phyloP scores from a whole-genome alignment of 2,888 invertebrate genomes.

The Apomyelois bistriatella region DNA sequence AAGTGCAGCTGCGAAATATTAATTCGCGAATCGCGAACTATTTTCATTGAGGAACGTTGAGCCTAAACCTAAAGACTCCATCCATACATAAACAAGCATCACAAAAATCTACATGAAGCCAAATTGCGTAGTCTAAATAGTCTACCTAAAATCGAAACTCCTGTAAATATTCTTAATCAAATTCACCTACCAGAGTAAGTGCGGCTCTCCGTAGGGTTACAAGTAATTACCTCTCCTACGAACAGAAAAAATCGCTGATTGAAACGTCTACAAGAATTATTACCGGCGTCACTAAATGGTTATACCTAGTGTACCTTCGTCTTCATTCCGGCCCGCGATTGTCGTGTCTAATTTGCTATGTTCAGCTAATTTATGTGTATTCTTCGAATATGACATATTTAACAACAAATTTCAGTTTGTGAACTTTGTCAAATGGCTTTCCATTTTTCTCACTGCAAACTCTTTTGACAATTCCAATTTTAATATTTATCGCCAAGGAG shows the following conservation, averaged over 20 bases:
- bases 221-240: constrained; percentile 52
- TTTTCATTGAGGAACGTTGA: too few relatives aligned
- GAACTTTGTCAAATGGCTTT: constrained; percentile 69
- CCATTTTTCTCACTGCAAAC: constrained; percentile 58
- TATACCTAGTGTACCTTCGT: constrained; percentile 44
- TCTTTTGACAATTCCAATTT: constrained; percentile 62
- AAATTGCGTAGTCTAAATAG: too few relatives aligned
- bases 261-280: background rate
- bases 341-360: constrained; percentile 54
- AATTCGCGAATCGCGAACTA: too few relatives aligned
- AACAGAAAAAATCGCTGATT: constrained; percentile 28
- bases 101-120: too few relatives aligned
- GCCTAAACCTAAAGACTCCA: too few relatives aligned
- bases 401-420: constrained; percentile 75
- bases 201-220: constrained; percentile 50
- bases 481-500: constrained; percentile 32
- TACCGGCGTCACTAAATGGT: background rate
- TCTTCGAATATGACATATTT: constrained; percentile 74
- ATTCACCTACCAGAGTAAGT: constrained; percentile 61
- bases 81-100: too few relatives aligned
- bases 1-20: too few relatives aligned
- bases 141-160: too few relatives aligned
- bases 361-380: constrained; percentile 63
- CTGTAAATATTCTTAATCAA: too few relatives aligned
- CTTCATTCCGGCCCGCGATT: constrained; percentile 42